Conservation (phyloP, 1,140 invertebrate species). For the Nixonia krombeini region DNA sequence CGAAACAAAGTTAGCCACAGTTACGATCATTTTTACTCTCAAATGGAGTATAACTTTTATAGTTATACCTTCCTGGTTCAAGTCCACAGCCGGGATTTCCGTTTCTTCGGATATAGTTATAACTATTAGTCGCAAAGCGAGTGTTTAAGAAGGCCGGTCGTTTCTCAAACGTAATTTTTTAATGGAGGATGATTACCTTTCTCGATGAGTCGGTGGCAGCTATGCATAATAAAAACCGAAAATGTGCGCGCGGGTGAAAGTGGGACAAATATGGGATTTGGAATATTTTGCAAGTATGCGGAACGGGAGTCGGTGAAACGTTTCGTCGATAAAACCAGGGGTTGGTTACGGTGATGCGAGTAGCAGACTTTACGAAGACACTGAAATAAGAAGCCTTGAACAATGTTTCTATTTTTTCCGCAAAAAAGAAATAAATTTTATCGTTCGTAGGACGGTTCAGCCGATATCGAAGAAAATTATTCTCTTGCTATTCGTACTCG, state of each 20-base stretch:
- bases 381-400: too few relatives aligned
- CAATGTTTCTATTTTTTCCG: too few relatives aligned
- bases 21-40: too few relatives aligned
- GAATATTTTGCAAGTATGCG: constrained; percentile 18
- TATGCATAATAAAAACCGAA: constrained; percentile 25
- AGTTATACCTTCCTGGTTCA: neutral
- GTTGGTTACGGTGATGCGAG: constrained; percentile 6
- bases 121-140: neutral
- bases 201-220: constrained; percentile 8
- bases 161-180: neutral
- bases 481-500: too few relatives aligned
- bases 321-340: constrained; percentile 13
- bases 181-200: constrained; percentile 17
- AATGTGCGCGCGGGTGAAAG: constrained; percentile 29
- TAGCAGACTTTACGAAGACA: constrained; percentile 12
- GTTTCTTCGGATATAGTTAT: neutral
- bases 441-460: too few relatives aligned
- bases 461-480: too few relatives aligned
- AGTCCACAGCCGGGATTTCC: neutral
- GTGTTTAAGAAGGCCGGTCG: neutral
- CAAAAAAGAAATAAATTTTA: too few relatives aligned
- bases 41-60: too few relatives aligned
- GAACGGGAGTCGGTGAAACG: constrained; percentile 8
- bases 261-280: constrained; percentile 17
- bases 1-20: too few relatives aligned